phyloP scores from a whole-genome alignment of 2,797 vertebrate species.

The Meriones psammophilus region DNA sequence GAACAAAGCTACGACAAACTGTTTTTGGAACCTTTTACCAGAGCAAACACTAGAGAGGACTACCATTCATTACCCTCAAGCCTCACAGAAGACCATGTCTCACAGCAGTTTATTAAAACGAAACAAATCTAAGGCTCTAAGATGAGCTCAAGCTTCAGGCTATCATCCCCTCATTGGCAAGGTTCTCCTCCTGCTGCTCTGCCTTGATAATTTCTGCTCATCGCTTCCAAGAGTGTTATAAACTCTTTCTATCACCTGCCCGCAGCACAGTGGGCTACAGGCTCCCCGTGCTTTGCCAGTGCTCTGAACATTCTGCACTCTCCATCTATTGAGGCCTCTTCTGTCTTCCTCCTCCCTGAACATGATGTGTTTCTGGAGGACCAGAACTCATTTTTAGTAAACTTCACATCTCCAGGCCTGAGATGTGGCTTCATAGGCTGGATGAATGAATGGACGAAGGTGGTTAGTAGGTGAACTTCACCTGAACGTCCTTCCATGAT shows the following conservation, averaged over 20 bases:
- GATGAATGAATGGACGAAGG: neutral
- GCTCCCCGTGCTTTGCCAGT: neutral
- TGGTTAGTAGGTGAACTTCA: neutral
- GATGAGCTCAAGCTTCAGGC: neutral
- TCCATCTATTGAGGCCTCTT: neutral
- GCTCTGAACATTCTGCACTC: neutral
- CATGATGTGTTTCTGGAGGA: neutral
- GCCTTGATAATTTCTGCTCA: neutral
- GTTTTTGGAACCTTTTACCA: constrained; percentile 29
- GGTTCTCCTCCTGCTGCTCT: neutral
- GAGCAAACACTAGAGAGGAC: neutral
- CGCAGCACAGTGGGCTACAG: neutral
- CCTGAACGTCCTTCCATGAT: constrained; percentile 38
- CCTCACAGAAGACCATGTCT: neutral
- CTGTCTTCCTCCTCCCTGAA: neutral
- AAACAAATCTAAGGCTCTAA: neutral
- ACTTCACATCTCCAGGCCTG: neutral
- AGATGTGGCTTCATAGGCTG: neutral
- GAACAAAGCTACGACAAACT: neutral
- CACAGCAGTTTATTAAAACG: neutral
- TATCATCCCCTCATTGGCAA: neutral
- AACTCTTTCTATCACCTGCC: neutral
- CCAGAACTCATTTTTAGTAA: neutral
- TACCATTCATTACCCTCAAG: neutral
- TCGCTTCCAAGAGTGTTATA: neutral